Base-by-base conservation (phyloP, 2,888 invertebrate species). In the Drosophila vallismaia region DNA sequence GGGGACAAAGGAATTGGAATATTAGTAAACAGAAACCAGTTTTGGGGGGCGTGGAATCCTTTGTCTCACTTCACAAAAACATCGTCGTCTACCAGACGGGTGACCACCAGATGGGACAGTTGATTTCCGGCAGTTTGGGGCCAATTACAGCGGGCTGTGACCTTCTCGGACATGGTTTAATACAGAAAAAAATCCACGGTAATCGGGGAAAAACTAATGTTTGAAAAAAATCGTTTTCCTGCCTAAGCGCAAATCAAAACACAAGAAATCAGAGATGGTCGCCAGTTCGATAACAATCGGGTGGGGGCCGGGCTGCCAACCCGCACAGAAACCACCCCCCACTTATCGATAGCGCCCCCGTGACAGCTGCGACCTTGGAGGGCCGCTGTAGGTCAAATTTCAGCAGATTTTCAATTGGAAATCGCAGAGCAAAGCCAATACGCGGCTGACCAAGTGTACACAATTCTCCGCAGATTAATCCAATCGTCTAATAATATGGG, bases 401-500 rank as follows among this genome's bases (percentile, higher is more conserved):
- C 49, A 72, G 55, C 66, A 48, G 75, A 71, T 64, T 52, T 42
- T 52, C 29, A 77, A 66, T 64, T 14, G 44, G 24, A 44, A 24
- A 19, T 12, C 45, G 29, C 62, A 68, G 66, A 67, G 76, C 53
- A 80, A 73, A 82, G 76, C 81, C 86, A 86, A 19, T 38, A 53
- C 69, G 73, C 79, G 75, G 86, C 74, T 50, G 71, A 66, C 38
- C 46, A 55, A 40, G 54, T 69, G 59, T 52, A 70, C 74, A 87
- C 33, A 62, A 83, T 83, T 87, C 67, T 86, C 57, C 86, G 88
- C 40, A 87, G 58, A 42, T 29, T 82, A 55, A 40, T 71, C 19
- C 55, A 71, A 64, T 6, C 50, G 45, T 54, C 58, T 57, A 89
- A 85, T 62, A 92, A 86, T 62, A 92, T 92, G 92, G 86, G 89